Evolutionary conservation across 2,888 invertebrate genomes (phyloP), one percentile per base, ranked within the genome.

Genomic region (Cheilosia scutellata): DNA sequence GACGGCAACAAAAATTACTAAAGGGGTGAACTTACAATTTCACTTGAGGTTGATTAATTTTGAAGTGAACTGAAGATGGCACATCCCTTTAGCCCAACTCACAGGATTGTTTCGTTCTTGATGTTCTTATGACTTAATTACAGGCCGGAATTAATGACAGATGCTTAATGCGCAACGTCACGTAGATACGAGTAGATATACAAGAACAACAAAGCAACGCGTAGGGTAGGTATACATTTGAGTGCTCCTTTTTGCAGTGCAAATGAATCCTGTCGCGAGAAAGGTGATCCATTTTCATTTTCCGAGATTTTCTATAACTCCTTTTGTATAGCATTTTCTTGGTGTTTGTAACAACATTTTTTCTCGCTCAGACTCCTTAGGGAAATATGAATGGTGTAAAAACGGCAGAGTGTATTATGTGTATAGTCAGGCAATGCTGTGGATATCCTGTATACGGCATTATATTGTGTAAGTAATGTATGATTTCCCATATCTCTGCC

Each of bases 231-330:
- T 27, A 53, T 13, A 7, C 11, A 25, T 53, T 25, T 11, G 29
- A 53, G 29, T 53, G 29, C 51, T 53, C 51, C 5, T 53, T 27
- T 20, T 53, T 25, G 25, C 11, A 25, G 27, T 29, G 47, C 5
- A 16, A 20, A 47, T 16, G 47, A 47, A 47, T 47, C 47, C 16
- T 20, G 16, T 49, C 20, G 37, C 31, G 20, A 11, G 49, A 31
- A 68, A 68, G 57, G 83, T 75, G 74, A 84, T 79, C 74, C 75
- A 84, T 84, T 79, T 79, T 83, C 79, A 83, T 83, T 76, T 66
- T 55, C 70, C 47, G 37, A 71, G 74, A 76, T 82, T 70, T 76
- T 76, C 37, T 55, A 62, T 60, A 75, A 37, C 49, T 42, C 44
- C 68, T 57, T 74, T 79, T 75, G 37, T 79, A 44, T 33, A 60